Conservation (phyloP, 2,113 vertebrate genomes). For the Xiphophorus couchianus region DNA sequence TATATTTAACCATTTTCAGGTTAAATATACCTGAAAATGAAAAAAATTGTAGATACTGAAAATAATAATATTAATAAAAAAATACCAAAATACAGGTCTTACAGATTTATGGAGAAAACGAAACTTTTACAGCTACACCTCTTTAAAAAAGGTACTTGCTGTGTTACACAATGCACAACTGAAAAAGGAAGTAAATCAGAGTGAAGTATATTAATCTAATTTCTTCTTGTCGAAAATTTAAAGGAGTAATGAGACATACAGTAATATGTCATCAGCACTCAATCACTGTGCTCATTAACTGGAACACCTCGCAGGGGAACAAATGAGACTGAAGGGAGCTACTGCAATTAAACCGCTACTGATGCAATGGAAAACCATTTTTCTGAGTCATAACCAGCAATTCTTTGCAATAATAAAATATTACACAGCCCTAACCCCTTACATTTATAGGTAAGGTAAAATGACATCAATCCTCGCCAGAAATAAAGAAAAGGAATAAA, state of each 20-base stretch:
- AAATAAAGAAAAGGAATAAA: too few species aligned
- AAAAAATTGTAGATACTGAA: background rate
- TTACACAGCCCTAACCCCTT: background rate
- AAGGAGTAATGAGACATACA: background rate
- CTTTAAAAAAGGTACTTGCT: too few species aligned
- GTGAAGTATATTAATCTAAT: background rate
- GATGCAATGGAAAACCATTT: background rate
- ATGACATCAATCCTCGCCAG: background rate
- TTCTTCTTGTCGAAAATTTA: background rate
- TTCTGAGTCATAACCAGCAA: background rate
- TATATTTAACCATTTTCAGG: too few species aligned
- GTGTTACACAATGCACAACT: background rate
- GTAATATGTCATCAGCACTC: background rate
- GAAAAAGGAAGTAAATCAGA: background rate
- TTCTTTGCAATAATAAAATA: background rate
- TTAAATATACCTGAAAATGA: background rate
- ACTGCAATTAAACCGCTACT: background rate
- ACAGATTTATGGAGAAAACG: background rate
- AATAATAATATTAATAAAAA: background rate
- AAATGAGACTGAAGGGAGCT: background rate
- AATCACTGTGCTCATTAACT: background rate
- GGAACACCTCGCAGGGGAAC: background rate
- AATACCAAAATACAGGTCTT: background rate
- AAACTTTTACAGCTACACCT: background rate
- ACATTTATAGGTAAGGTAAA: background rate